A percentile compares a stretch with the other conserved stretches of the same genome.
These are phyloP conservation scores for Ceriagrion tenellum DNA, from an alignment of 2,888 invertebrate genomes.

Conservation along the genomic window DNA sequence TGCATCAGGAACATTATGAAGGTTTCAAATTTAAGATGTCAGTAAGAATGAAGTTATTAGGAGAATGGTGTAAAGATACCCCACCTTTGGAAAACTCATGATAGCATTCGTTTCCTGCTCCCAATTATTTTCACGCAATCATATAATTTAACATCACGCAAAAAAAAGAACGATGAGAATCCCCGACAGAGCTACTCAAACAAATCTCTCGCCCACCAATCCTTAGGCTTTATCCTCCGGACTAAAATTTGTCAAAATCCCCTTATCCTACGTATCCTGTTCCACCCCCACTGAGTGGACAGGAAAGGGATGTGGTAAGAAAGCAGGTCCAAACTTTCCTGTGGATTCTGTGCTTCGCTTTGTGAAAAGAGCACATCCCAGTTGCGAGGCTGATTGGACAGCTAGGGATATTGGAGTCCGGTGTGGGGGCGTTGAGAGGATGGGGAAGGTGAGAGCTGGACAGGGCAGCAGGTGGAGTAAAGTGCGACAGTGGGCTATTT, in stretches of 20 bases:
- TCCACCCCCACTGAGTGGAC: background rate
- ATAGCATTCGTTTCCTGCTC: too few relatives aligned
- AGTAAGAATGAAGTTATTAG: too few relatives aligned
- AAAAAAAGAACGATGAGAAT: background rate
- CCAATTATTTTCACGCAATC: too few relatives aligned
- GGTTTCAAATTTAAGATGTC: too few relatives aligned
- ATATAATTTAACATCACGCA: background rate
- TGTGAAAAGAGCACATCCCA: conserved; percentile 38
- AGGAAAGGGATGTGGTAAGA: background rate
- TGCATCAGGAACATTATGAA: too few relatives aligned
- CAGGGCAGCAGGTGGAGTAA: background rate
- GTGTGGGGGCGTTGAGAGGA: background rate
- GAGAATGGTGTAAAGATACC: too few relatives aligned
- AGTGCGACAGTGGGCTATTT: background rate
- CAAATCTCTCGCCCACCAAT: background rate
- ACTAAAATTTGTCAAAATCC: conserved; percentile 23
- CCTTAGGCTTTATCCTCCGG: background rate
- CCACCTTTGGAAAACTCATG: too few relatives aligned
- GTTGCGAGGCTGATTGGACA: conserved; percentile 35
- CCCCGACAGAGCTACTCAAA: background rate
- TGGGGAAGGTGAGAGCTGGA: background rate
- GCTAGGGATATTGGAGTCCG: background rate
- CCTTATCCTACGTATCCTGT: background rate
- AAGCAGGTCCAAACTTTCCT: background rate
- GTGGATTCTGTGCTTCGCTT: background rate